Base-by-base conservation (phyloP, 2,888 invertebrate species). In the Drosophila suboccidentalis region DNA sequence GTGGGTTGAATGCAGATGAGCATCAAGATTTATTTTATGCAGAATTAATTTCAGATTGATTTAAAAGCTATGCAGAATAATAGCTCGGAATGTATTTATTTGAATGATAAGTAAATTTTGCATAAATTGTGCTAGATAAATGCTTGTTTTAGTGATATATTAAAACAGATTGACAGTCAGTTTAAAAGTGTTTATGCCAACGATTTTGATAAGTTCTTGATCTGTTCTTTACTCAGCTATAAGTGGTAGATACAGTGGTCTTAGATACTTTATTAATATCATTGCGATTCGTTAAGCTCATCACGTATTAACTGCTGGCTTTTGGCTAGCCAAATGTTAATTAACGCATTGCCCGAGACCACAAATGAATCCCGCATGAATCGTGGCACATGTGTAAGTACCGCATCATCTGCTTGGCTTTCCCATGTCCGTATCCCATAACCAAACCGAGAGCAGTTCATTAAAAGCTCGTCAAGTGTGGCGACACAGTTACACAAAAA, bases 391-490 rank as follows among this genome's bases (percentile, higher is more conserved):
- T 32, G 47, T 29, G 53, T 19, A 51, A 51, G 51, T 55, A 32
- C 65, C 64, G 59, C 66, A 59, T 58, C 57, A 57, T 47, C 51
- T 41, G 39, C 26, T 53, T 47, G 63, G 54, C 68, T 74, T 59
- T 73, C 10, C 50, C 58, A 13, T 41, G 15, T 59, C 44, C 17
- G 60, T 74, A 55, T 73, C 13, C 50, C 58, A 13, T 41, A 22
- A 55, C 44, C 17, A 34, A 32, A 17, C 47, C 62, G 19, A 43
- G 63, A 43, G 60, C 51, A 82, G 86, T 83, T 85, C 68, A 83
- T 86, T 88, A 80, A 86, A 88, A 70, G 77, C 74, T 82, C 83
- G 74, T 88, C 80, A 83, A 73, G 70, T 71, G 50, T 55, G 64
- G 67, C 57, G 63, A 71, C 71, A 71, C 76, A 75, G 60, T 54